Evolutionary conservation across 2,888 invertebrate genomes (phyloP), one percentile per base, ranked within the genome.

Genomic region (Agrenia bidenticulata): DNA sequence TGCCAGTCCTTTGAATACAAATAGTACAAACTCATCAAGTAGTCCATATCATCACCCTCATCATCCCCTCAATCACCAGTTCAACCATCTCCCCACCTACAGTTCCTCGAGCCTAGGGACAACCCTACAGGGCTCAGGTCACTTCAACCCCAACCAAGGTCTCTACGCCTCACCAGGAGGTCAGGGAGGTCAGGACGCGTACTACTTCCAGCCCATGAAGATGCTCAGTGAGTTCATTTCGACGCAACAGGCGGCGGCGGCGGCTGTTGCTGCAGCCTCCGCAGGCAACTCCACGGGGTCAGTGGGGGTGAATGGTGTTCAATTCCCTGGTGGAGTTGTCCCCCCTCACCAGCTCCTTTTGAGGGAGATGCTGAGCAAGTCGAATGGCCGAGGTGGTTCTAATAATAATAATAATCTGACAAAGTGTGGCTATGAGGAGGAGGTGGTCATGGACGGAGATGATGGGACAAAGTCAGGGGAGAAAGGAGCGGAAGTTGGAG

Each of bases 21-120:
- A 79, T 87, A 27, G 26, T 32, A 77, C 42, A 77, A 75, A 58
- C 17, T 89, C 90, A 83, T 61, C 66, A 21, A 56, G 56, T 9
- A 50, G 53, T 37, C 37, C 41, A 55, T 39, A 37, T 39, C 45
- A 45, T 59, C 57, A 62, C 51, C 59, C 23, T 4, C 58, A 27
- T 32, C 37, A 50, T 37, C 37, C n/a, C 17, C 55, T 51, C 23
- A 32, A 37, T 26, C 54, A 50, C 11, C 42, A 54, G 2, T 32
- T 51, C 15, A 21, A 32, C 23, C 51, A 37, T 51, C 39, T 50
- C n/a, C 45, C 15, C 9, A 15, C n/a, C 45, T 13, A 21, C 23
- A 41, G 5, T 17, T 7, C n/a, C 57, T 11, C 4, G 7, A 9
- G 1, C 32, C 17, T 2, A 55, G 56, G 57, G 19, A 26, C 32